Evolutionary conservation across 2,888 invertebrate species (phyloP), one percentile per base, ranked within the genome.

Genomic region (Ormyrus nitidulus): DNA sequence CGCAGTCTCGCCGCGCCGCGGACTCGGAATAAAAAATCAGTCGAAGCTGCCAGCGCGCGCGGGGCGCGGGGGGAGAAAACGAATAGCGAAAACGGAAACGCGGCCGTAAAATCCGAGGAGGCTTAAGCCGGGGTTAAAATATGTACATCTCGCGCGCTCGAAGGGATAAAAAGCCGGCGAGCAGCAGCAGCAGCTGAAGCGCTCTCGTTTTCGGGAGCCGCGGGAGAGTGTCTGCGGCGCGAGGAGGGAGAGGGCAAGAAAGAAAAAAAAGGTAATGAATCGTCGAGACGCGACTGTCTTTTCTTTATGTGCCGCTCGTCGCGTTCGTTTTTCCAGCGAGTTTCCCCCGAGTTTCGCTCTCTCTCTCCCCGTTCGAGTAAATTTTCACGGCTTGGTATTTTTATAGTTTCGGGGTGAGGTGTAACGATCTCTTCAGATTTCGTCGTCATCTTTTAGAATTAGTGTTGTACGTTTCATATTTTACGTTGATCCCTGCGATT

Each of bases 81-180:
- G 59, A 65, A 65, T 19, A 19, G 68, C 49, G 61, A 73, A 80
- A 74, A 78, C 66, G 78, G 75, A 68, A 80, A 73, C 69, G 77
- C 86, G 87, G 86, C 84, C 88, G 86, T 89, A 88, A 89, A 90
- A 88, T 89, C 89, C 86, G 83, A 85, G 85, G 85, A 87, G 88
- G 88, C 89, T 90, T 89, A 87, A 86, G 86, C 84, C 48, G 83
- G 85, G 86, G 89, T 88, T 90, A 89, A 89, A 89, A 89, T 89
- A 90, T 82, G 81, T 81, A 80, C 82, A 77, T 88, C 87, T 86
- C 85, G 85, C 85, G 19, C 19, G 19, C 19, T 19, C 19, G 19
- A 19, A 19, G 19, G 85, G 83, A 86, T 87, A 89, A 89, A 90
- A 89, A 89, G 83, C 78, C 86, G 85, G 19, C 19, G 19, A 19